A percentile compares a stretch with the other conserved stretches of the same genome.
phyloP scores from a whole-genome alignment of 2,888 invertebrate genomes.

The Drosophila acutilabella region DNA sequence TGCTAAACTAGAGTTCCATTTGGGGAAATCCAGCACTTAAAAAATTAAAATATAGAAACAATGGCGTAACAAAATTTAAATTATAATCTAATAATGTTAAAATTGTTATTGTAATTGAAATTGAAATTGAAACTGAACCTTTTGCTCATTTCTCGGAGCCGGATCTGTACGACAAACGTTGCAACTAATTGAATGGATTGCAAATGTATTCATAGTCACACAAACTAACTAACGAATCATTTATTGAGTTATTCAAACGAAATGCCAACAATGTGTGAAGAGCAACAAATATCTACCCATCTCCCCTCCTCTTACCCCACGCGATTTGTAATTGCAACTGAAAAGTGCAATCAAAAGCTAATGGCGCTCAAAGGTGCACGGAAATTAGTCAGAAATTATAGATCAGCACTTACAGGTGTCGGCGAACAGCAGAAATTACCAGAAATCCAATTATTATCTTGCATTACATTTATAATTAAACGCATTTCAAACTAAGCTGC shows the following conservation, averaged over 20 bases:
- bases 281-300: constrained; percentile 51
- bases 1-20: constrained; percentile 77
- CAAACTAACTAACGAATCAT: constrained; percentile 57
- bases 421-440: constrained; percentile 9
- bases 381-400: constrained; percentile 32
- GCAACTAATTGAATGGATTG: constrained; percentile 67
- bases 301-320: neutral
- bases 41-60: constrained; percentile 47
- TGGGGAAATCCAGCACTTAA: constrained; percentile 70
- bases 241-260: constrained; percentile 76
- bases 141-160: constrained; percentile 55
- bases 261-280: constrained; percentile 70
- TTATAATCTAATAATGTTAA: constrained; percentile 69
- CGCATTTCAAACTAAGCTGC: neutral
- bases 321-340: constrained; percentile 50
- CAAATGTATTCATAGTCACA: constrained; percentile 44
- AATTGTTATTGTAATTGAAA: constrained; percentile 36
- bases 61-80: constrained; percentile 50
- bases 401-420: constrained; percentile 17
- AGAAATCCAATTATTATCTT: constrained; percentile 10
- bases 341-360: constrained; percentile 24
- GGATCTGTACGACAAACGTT: constrained; percentile 62
- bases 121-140: constrained; percentile 40
- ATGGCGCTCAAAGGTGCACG: constrained; percentile 10
- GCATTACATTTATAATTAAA: constrained; percentile 9